Evolutionary conservation across 2,113 vertebrate species (phyloP).

Genomic region (Eptatretus burgeri): DNA sequence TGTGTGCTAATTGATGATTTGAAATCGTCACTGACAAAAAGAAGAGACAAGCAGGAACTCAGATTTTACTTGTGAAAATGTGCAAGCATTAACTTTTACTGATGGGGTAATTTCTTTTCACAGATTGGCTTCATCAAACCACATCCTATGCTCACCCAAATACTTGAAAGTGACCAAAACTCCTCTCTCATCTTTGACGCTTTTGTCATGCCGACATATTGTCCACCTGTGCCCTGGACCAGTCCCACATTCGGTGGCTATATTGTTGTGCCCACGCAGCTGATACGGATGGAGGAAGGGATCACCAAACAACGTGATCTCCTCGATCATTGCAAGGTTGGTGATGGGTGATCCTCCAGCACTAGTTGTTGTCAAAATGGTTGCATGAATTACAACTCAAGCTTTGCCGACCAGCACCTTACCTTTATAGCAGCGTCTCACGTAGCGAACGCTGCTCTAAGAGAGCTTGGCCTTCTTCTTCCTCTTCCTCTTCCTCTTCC

Average conservation of each 20-base stretch:
- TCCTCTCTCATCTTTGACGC: conserved; percentile 43
- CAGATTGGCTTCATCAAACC: conserved; percentile 68
- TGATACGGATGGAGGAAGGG: conserved; percentile 42
- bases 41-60: too few relatives aligned
- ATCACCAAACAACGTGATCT: conserved; percentile 31
- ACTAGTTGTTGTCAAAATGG: too few relatives aligned
- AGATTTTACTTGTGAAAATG: too few relatives aligned
- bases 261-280: conserved; percentile 30
- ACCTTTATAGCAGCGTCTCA: too few relatives aligned
- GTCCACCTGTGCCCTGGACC: conserved; percentile 57
- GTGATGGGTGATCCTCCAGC: conserved; percentile 9
- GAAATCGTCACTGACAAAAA: too few relatives aligned
- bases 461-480: too few relatives aligned
- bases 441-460: too few relatives aligned
- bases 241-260: conserved; percentile 31
- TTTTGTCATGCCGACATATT: conserved; percentile 47
- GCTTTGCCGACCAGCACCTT: too few relatives aligned
- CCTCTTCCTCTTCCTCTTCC: too few relatives aligned
- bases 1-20: too few relatives aligned
- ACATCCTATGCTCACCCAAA: conserved; percentile 40
- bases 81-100: too few relatives aligned
- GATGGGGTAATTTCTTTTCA: background rate
- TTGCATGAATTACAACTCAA: too few relatives aligned
- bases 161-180: conserved; percentile 27
- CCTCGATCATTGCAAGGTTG: conserved; percentile 21